phyloP scores from a whole-genome alignment of 1,140 invertebrate genomes.

The Brachionus sp. region DNA sequence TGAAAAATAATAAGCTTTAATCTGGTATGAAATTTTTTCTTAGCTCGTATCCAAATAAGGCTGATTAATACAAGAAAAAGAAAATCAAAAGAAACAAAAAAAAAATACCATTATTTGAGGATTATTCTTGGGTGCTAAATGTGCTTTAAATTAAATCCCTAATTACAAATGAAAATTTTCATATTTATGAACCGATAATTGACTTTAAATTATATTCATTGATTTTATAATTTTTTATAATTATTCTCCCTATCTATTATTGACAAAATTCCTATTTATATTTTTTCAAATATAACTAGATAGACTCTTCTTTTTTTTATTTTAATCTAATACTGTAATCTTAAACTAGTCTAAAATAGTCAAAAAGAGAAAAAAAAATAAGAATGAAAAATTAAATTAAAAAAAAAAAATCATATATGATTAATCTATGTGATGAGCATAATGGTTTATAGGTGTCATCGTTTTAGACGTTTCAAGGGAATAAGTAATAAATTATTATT shows the following conservation, averaged over 20 bases:
- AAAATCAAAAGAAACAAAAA: not conserved
- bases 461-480: not conserved
- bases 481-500: not conserved
- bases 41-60: not conserved
- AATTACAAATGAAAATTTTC: not conserved
- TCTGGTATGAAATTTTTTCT: not conserved
- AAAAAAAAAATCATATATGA: not conserved
- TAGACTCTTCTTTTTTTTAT: not conserved
- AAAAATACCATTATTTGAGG: too few species aligned
- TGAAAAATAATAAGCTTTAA: not conserved
- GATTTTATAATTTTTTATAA: not conserved
- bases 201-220: not conserved
- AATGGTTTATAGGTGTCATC: not conserved
- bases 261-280: not conserved
- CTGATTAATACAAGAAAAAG: not conserved
- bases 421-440: conserved; percentile 2
- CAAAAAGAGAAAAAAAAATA: too few species aligned
- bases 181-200: not conserved
- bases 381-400: too few species aligned
- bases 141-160: not conserved
- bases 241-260: not conserved
- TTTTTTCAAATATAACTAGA: not conserved
- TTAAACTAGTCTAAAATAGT: too few species aligned
- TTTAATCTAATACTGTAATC: not conserved
- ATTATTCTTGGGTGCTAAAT: not conserved